Evolutionary conservation across 2,113 vertebrate genomes (phyloP).

Genomic region (Pampusana beccarii): DNA sequence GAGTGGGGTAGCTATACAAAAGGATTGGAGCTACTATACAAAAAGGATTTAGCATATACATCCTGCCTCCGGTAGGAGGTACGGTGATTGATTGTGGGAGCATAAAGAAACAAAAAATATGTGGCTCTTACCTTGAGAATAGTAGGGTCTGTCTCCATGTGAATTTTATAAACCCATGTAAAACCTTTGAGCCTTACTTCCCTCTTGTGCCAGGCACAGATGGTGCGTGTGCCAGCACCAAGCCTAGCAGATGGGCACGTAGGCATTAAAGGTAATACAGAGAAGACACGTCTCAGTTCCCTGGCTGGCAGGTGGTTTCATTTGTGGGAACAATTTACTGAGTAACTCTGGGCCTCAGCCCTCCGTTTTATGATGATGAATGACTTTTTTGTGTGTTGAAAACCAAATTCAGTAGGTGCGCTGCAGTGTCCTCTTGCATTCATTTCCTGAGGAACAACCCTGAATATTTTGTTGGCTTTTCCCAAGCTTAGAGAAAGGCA

Average conservation of each 20-base stretch:
- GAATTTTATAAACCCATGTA: not conserved
- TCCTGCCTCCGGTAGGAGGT: not conserved
- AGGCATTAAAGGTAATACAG: not conserved
- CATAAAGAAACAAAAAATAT: not conserved
- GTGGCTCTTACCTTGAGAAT: not conserved
- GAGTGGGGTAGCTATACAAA: not conserved
- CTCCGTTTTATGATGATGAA: not conserved
- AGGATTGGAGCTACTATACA: not conserved
- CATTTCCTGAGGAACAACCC: not conserved
- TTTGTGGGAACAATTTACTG: not conserved
- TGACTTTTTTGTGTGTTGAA: not conserved
- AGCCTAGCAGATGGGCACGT: not conserved
- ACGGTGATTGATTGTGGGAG: accelerated
- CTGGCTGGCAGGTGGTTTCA: not conserved
- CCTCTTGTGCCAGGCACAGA: not conserved
- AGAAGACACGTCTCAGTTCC: not conserved
- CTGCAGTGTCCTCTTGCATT: not conserved
- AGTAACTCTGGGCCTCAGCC: not conserved
- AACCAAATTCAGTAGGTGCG: not conserved
- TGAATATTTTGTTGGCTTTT: not conserved
- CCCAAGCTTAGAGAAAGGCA: not conserved
- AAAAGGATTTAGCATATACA: not conserved
- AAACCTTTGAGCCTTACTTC: not conserved
- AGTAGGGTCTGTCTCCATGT: not conserved
- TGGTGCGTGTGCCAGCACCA: not conserved